These are phyloP conservation scores for Poecilia wingei DNA, from an alignment of 2,797 vertebrate species.

Conservation along the genomic window DNA sequence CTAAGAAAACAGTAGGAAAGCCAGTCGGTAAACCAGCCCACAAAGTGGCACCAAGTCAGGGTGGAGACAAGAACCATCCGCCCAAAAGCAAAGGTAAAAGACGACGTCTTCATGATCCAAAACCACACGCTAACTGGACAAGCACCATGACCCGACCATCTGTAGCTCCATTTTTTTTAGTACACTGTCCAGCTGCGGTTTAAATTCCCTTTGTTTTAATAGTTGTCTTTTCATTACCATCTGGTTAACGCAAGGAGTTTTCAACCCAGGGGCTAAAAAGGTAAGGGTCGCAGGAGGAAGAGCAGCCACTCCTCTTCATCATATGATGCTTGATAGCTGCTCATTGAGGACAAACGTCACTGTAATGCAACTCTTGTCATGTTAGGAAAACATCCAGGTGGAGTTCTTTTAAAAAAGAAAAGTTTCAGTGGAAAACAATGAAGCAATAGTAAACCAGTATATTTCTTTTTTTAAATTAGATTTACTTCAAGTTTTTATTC, in stretches of 20 bases:
- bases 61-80: neutral
- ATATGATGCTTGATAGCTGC: neutral
- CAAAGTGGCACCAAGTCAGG: neutral
- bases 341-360: neutral
- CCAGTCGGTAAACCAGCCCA: conserved; percentile 5
- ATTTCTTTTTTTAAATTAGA: neutral
- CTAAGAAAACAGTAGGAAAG: neutral
- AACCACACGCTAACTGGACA: neutral
- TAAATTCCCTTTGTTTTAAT: neutral
- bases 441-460: neutral
- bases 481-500: neutral
- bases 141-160: neutral
- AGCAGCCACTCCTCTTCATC: neutral
- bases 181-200: neutral
- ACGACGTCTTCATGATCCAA: neutral
- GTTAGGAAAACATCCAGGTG: neutral
- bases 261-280: neutral
- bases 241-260: neutral
- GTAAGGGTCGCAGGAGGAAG: neutral
- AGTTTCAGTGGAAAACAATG: neutral
- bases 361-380: neutral
- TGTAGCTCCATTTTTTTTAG: neutral
- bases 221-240: neutral
- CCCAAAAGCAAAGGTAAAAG: neutral
- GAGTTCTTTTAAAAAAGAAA: neutral